These are phyloP conservation scores for Protobothrops flavoviridis DNA, from an alignment of 2,113 vertebrate species.

Conservation along the genomic window DNA sequence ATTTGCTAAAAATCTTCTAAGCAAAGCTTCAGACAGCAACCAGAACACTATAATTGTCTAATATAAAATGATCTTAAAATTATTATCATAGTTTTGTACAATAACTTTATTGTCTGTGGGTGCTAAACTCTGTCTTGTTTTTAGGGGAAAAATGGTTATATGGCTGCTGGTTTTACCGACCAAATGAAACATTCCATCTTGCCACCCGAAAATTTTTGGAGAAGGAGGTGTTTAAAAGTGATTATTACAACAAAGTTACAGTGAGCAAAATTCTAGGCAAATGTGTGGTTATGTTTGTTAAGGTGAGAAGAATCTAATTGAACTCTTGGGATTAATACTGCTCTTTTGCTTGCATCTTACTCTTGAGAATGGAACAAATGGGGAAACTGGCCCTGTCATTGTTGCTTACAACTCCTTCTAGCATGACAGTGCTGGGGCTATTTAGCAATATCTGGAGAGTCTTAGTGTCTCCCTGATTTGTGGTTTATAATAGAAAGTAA, in stretches of 20 bases:
- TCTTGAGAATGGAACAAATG: neutral
- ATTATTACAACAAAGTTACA: conserved; percentile 98
- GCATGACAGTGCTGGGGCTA: neutral
- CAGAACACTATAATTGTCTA: neutral
- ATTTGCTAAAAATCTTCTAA: neutral
- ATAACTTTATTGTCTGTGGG: neutral
- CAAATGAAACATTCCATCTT: conserved; percentile 97
- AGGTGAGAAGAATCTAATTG: conserved; percentile 75
- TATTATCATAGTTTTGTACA: neutral
- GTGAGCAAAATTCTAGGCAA: conserved; percentile 98
- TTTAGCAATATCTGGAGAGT: neutral
- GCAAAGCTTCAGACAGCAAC: neutral
- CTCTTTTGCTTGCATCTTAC: neutral
- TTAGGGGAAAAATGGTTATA: conserved; percentile 97
- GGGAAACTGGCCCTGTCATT: neutral
- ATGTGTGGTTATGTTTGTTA: conserved; percentile 99
- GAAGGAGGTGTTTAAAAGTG: conserved; percentile 99
- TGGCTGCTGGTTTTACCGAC: conserved; percentile 98
- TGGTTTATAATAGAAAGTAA: neutral
- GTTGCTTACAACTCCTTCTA: neutral
- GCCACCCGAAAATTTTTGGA: conserved; percentile 97
- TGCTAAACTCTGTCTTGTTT: conserved; percentile 8
- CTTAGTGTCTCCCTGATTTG: neutral
- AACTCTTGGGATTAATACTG: neutral
- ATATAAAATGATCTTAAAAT: neutral